Evolutionary conservation across 2,797 vertebrate genomes (phyloP).

Genomic region (Brachymystax lenok): DNA sequence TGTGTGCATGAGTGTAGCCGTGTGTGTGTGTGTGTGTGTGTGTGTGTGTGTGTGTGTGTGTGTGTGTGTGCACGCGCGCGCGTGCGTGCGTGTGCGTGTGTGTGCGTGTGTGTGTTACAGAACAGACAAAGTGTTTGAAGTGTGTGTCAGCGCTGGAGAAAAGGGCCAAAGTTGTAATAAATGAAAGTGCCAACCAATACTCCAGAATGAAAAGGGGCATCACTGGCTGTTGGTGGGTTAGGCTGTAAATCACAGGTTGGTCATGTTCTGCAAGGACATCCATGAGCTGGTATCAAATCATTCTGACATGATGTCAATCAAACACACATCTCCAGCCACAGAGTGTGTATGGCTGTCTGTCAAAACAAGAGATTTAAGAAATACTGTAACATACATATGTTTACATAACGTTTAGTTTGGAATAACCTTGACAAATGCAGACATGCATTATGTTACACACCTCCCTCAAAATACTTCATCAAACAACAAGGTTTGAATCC

Average conservation of each 20-base stretch:
- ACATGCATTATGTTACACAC: not conserved
- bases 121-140: not conserved
- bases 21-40: too few species aligned
- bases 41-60: too few species aligned
- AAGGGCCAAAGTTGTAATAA: not conserved
- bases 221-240: not conserved
- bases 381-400: slow-evolving; percentile 61
- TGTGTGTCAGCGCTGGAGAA: not conserved
- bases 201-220: not conserved
- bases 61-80: too few species aligned
- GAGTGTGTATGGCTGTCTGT: slow-evolving; percentile 41
- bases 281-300: slow-evolving; percentile 9
- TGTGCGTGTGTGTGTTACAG: not conserved
- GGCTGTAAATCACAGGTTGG: slow-evolving; percentile 29
- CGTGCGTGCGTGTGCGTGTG: not conserved
- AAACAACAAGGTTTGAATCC: not conserved
- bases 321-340: slow-evolving; percentile 32
- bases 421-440: not conserved
- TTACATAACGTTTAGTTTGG: slow-evolving; percentile 64
- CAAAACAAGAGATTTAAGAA: slow-evolving; percentile 54
- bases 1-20: too few species aligned
- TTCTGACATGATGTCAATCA: slow-evolving; percentile 59
- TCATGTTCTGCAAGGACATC: slow-evolving; percentile 41
- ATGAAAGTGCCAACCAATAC: not conserved
- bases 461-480: not conserved